Evolutionary conservation across 2,888 invertebrate genomes (phyloP), one percentile per base, ranked within the genome.

Genomic region (Drosophila incognita): DNA sequence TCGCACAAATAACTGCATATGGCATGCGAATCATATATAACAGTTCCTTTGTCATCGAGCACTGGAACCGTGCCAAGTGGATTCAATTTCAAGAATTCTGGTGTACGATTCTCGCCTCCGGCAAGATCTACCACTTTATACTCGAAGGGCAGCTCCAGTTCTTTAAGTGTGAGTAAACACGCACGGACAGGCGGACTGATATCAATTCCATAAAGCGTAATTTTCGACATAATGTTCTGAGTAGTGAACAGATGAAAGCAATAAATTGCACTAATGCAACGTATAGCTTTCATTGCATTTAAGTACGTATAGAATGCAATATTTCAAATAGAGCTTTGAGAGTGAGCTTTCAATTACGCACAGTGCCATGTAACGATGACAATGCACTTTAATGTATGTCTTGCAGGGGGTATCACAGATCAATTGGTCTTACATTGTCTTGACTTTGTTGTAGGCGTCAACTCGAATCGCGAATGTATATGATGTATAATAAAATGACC

Each of bases 151-250:
- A 96, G 91, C 0, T 94, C 95, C 13, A 96, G 74, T 27, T 94
- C 95, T 69, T 95, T 95, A 4, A 95, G 95, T 0, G 94, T 93
- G 48, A 96, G 91, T 36, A 94, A 92, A 18, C 95, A 95, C 0
- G 94, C 92, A 13, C 95, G 93, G 91, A 95, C 95, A 11, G 96
- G 95, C 0, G 95, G 93, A 78, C 95, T 95, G 7, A 79, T 7
- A 27, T 81, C 74, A 24, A 71, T 21, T 15, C 90, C 90, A 68
- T 90, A 90, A 0, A 90, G 63, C 24, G 84, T 46, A 10, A 81
- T 51, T 57, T 75, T 72, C 8, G 78, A 56, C 83, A 83, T 85
- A 13, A 48, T 53, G n/a, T 4, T 42, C n/a, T 1, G 10, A 2
- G 13, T n/a, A 13, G 63, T 38, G 11, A 24, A 8, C 46, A 21